Evolutionary conservation across 1,140 invertebrate genomes (phyloP).

Genomic region (Oscheius sp.): DNA sequence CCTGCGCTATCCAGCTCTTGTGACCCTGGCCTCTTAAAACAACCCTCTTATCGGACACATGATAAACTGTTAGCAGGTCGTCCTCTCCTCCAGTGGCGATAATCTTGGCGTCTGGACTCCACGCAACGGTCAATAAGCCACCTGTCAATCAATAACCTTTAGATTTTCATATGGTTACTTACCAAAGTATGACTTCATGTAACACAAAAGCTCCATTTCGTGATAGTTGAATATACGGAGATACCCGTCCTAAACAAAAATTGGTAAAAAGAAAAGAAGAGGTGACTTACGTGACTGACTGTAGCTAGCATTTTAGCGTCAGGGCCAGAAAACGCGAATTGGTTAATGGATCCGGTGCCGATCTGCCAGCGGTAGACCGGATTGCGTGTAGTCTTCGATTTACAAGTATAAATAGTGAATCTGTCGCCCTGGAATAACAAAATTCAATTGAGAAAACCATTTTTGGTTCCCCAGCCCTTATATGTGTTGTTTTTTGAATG

Average conservation of each 20-base stretch:
- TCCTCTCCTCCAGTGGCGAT: slow-evolving; percentile 96
- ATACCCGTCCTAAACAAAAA: no score
- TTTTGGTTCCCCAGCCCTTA: no score
- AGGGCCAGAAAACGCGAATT: slow-evolving; percentile 86
- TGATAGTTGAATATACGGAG: slow-evolving; percentile 93
- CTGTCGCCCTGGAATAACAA: slow-evolving; percentile 71
- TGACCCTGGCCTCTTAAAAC: slow-evolving; percentile 88
- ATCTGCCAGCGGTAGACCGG: slow-evolving; percentile 82
- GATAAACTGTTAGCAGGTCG: slow-evolving; percentile 97
- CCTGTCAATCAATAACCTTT: slow-evolving; percentile 66
- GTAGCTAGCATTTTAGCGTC: slow-evolving; percentile 86
- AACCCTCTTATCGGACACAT: slow-evolving; percentile 79
- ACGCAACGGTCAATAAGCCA: slow-evolving; percentile 86
- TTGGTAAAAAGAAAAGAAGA: no score
- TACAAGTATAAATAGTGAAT: slow-evolving; percentile 88
- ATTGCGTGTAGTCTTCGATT: slow-evolving; percentile 91
- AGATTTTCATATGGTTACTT: not conserved
- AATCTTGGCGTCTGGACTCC: slow-evolving; percentile 93
- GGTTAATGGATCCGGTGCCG: slow-evolving; percentile 83
- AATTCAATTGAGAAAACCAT: not conserved
- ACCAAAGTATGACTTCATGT: slow-evolving; percentile 71
- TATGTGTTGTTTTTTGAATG: no score
- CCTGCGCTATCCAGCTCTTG: slow-evolving; percentile 75
- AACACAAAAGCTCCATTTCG: slow-evolving; percentile 87
- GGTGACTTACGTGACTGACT: slow-evolving; percentile 68